Conservation (phyloP, 2,888 invertebrate genomes). For the Agonopterix arenella region DNA sequence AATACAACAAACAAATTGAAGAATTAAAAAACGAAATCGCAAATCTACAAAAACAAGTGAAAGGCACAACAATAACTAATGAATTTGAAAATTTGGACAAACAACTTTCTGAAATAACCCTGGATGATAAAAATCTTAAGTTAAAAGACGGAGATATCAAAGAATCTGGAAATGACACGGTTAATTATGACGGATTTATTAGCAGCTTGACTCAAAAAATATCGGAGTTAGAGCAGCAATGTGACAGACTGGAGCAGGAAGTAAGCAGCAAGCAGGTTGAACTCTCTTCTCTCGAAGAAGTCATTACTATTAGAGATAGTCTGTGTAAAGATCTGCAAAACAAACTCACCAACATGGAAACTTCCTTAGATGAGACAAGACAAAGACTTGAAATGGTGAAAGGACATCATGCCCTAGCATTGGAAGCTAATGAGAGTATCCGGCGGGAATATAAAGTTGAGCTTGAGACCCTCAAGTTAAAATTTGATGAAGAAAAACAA, state of each 20-base stretch:
- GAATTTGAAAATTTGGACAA: conserved; percentile 29
- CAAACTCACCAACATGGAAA: conserved; percentile 54
- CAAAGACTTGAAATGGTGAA: conserved; percentile 70
- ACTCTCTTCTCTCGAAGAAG: conserved; percentile 54
- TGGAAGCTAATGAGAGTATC: conserved; percentile 72
- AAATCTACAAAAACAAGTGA: conserved; percentile 35
- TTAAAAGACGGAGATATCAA: conserved; percentile 7
- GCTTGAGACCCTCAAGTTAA: conserved; percentile 57
- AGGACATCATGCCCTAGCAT: conserved; percentile 65
- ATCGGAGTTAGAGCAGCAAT: conserved; percentile 42
- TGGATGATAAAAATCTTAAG: conserved; percentile 15
- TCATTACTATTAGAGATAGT: conserved; percentile 63
- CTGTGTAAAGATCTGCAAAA: conserved; percentile 64
- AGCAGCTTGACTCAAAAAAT: conserved; percentile 40
- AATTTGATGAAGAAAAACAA: conserved; percentile 68
- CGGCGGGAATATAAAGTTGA: conserved; percentile 66
- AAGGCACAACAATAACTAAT: conserved; percentile 21
- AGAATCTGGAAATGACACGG: conserved; percentile 2
- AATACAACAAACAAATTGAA: conserved; percentile 63
- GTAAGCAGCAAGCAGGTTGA: conserved; percentile 59
- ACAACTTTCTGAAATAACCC: conserved; percentile 27
- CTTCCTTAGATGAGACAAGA: conserved; percentile 50
- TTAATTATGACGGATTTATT: conserved; percentile 15
- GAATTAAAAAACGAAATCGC: conserved; percentile 56
- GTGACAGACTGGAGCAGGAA: conserved; percentile 57